Percentiles rank a stretch among this genome's conserved stretches.
Conservation (phyloP, 2,113 vertebrate species). For the Alligator sinensis region DNA sequence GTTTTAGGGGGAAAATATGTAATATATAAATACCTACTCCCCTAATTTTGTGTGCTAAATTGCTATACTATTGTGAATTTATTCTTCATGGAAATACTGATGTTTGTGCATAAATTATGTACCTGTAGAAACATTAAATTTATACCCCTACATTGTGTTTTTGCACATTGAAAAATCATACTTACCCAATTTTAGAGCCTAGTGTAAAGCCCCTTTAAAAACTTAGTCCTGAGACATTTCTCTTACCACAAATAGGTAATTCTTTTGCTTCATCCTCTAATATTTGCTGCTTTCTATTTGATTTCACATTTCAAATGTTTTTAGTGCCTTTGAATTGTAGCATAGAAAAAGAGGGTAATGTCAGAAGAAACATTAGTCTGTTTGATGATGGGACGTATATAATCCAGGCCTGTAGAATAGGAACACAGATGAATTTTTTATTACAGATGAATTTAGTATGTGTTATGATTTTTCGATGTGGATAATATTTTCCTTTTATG, state of each 20-base stretch:
- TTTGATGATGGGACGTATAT: neutral
- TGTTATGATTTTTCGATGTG: neutral
- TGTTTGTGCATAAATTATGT: conserved; percentile 3
- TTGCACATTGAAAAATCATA: neutral
- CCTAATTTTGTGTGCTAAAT: neutral
- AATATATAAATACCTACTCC: neutral
- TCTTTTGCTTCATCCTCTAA: neutral
- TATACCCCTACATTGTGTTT: neutral
- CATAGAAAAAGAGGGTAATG: neutral
- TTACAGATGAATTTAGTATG: neutral
- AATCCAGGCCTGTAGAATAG: neutral
- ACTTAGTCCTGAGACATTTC: neutral
- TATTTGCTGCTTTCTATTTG: neutral
- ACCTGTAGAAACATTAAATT: neutral
- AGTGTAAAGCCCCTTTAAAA: neutral
- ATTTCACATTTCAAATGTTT: neutral
- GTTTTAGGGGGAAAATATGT: neutral
- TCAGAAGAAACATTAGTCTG: neutral
- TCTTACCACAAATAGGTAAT: neutral
- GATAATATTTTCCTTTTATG: neutral
- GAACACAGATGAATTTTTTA: neutral
- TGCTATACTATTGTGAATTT: neutral
- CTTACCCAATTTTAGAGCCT: neutral
- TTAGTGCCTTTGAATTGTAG: neutral
- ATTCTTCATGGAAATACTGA: neutral